These are phyloP conservation scores for Trachemys scripta DNA, from an alignment of 2,113 vertebrate genomes.

Conservation along the genomic window DNA sequence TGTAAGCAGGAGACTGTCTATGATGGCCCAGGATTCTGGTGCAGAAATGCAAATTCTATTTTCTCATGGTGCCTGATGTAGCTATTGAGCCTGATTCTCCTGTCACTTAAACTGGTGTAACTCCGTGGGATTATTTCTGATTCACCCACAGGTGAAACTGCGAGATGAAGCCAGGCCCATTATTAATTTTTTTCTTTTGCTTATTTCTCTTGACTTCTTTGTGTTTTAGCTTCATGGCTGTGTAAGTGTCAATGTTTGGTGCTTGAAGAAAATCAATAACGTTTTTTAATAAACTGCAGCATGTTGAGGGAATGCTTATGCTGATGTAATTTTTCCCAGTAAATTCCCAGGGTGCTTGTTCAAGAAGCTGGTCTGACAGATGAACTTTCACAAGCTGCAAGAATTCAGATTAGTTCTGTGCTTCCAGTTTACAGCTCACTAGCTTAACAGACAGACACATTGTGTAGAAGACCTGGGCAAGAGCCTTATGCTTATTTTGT, in stretches of 20 bases:
- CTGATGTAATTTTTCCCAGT: slow-evolving; percentile 56
- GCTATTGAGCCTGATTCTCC: background rate
- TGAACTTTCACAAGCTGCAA: slow-evolving; percentile 50
- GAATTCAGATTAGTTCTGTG: slow-evolving; percentile 36
- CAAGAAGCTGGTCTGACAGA: slow-evolving; percentile 44
- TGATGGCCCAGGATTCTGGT: background rate
- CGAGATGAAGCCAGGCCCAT: background rate
- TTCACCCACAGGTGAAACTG: background rate
- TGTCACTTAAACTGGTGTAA: background rate
- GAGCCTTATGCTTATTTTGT: background rate
- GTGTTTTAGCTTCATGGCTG: background rate
- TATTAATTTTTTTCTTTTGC: background rate
- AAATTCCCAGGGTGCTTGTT: slow-evolving; percentile 60
- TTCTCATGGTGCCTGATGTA: background rate
- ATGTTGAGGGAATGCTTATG: slow-evolving; percentile 30
- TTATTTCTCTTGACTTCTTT: background rate
- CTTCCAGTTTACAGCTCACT: background rate
- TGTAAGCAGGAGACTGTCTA: background rate
- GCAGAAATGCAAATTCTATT: background rate
- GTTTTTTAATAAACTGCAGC: slow-evolving; percentile 47
- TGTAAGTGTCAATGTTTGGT: background rate
- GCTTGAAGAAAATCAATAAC: background rate
- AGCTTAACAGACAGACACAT: background rate
- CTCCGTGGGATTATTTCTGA: background rate
- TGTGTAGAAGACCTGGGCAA: background rate